Conservation (phyloP, 2,113 vertebrate genomes). For the Eretmochelys imbricata region DNA sequence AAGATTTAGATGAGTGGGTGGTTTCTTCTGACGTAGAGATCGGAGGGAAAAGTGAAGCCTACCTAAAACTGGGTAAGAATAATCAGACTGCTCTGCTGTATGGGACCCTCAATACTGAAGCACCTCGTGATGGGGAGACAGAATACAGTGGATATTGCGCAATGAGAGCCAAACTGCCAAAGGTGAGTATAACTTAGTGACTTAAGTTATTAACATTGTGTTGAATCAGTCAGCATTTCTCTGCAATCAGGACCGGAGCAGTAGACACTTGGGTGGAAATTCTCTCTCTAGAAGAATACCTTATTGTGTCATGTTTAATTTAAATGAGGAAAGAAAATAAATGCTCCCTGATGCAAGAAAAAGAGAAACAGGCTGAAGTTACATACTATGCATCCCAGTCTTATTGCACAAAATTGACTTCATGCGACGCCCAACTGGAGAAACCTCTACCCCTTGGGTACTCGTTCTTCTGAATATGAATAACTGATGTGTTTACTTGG, state of each 20-base stretch:
- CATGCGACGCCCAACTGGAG: no score
- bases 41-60: conserved; percentile 90
- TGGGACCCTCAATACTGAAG: conserved; percentile 84
- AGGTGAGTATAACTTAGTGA: conserved; percentile 78
- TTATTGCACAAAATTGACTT: neutral
- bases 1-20: conserved; percentile 88
- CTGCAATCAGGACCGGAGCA: neutral
- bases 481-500: neutral
- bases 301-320: neutral
- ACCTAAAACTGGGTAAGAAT: conserved; percentile 86
- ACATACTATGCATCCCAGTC: neutral
- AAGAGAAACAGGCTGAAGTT: neutral
- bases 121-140: conserved; percentile 90
- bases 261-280: neutral
- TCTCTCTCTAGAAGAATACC: neutral
- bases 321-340: neutral
- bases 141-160: conserved; percentile 93
- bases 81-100: conserved; percentile 86
- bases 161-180: conserved; percentile 80
- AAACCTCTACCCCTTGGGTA: neutral
- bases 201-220: neutral
- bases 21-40: conserved; percentile 90
- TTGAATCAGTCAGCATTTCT: neutral
- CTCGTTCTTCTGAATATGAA: neutral
- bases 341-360: neutral